These are phyloP conservation scores for Tiliqua scincoides DNA, from an alignment of 2,113 vertebrate genomes.

Conservation along the genomic window DNA sequence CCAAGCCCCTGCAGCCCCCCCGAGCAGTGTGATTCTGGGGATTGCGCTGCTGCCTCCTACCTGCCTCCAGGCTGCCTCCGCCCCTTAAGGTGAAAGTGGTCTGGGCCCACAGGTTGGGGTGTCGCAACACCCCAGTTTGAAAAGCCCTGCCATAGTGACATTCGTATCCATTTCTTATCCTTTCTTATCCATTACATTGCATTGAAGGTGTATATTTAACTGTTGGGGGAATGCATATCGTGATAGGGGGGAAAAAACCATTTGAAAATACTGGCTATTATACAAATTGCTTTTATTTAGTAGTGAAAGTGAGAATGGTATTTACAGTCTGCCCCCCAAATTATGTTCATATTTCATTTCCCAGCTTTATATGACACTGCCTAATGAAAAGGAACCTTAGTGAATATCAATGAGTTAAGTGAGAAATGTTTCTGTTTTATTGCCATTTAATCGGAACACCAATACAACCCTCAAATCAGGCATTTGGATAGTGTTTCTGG, in stretches of 20 bases:
- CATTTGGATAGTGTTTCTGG: background rate
- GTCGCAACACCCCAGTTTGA: too few species aligned
- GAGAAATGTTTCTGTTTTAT: conserved; percentile 18
- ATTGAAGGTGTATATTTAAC: background rate
- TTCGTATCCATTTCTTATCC: too few species aligned
- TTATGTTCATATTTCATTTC: conserved; percentile 65
- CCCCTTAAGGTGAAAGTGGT: too few species aligned
- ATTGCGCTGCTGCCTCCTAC: too few species aligned
- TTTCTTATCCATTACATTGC: background rate
- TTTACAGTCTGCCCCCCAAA: background rate
- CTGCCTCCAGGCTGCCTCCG: too few species aligned
- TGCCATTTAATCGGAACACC: background rate
- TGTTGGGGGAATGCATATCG: conserved; percentile 28
- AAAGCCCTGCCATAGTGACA: too few species aligned
- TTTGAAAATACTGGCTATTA: conserved; percentile 27
- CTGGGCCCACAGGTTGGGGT: too few species aligned
- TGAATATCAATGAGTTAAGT: conserved; percentile 52
- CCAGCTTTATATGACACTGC: conserved; percentile 47
- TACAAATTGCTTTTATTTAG: conserved; percentile 52
- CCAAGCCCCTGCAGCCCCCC: too few species aligned
- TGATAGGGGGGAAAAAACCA: conserved; percentile 6
- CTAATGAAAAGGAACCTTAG: conserved; percentile 48
- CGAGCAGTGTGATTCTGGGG: too few species aligned
- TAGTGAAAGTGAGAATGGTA: conserved; percentile 47
- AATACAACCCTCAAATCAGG: background rate